Conservation (phyloP, 2,113 vertebrate genomes). For the Australoheros scitulus region DNA sequence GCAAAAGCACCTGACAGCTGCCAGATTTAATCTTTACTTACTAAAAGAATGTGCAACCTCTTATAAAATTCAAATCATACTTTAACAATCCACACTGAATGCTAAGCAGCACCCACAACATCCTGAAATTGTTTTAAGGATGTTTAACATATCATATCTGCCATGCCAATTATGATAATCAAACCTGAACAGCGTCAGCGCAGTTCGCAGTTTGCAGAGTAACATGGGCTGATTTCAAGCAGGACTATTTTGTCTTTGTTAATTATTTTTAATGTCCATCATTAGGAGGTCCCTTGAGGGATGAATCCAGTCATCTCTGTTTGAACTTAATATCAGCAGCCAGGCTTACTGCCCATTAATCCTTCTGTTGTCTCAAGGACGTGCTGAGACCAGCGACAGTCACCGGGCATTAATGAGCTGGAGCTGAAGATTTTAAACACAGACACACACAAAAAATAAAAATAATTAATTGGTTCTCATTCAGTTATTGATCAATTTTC, state of each 20-base stretch:
- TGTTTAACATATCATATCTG: conserved; percentile 13
- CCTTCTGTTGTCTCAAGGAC: conserved; percentile 57
- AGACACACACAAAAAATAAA: neutral
- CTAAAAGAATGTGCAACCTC: neutral
- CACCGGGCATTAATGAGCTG: conserved; percentile 55
- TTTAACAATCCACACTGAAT: neutral
- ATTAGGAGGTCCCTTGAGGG: conserved; percentile 66
- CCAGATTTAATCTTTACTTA: neutral
- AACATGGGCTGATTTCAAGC: conserved; percentile 62
- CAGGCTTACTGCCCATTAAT: conserved; percentile 47
- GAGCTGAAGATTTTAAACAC: neutral
- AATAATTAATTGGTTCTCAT: neutral
- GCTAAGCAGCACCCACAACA: neutral
- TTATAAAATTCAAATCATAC: neutral
- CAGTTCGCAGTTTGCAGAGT: conserved; percentile 27
- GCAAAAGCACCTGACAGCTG: neutral
- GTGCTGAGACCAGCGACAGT: conserved; percentile 38
- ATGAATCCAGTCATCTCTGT: conserved; percentile 49
- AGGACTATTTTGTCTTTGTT: conserved; percentile 68
- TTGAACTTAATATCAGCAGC: conserved; percentile 71
- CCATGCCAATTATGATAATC: conserved; percentile 3
- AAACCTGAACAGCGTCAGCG: conserved; percentile 20
- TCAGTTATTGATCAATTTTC: neutral
- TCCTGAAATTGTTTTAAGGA: neutral
- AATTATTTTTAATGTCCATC: conserved; percentile 78